Evolutionary conservation across 1,140 invertebrate species (phyloP), one percentile per base, ranked within the genome.

Genomic region (Pseudomyrmex cubaensis): DNA sequence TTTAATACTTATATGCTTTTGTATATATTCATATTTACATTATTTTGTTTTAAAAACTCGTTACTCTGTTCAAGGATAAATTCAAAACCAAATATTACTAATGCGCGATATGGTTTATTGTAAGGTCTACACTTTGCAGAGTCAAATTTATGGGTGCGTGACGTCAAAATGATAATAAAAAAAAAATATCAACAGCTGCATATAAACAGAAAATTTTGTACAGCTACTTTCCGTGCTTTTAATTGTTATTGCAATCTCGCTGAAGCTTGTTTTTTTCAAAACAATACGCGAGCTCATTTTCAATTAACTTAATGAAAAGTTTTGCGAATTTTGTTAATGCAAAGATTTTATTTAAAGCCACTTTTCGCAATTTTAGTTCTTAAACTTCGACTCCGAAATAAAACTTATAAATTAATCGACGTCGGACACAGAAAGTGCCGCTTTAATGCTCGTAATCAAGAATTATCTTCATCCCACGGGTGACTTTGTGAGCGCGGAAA

Each of bases 391-490:
- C 84, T 25, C 3, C 82, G 82, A 88, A 88, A 85, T 62, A 84
- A 87, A 66, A n/a, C 70, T 83, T 59, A 67, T 35, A 35, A 87
- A 76, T 88, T 85, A 88, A 88, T 88, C 77, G 76, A 64, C 76
- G 82, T 88, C 75, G 64, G 75, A 86, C 84, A 85, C 72, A 75
- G 63, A 80, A 74, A 74, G 56, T 70, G 54, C 17, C 63, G 59
- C 66, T 86, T 73, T 66, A 66, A 88, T 63, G 72, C 57, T 85
- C 62, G 62, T 83, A 57, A 80, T 48, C 50, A 64, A 52, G 54
- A 72, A 86, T 84, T 78, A 87, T 87, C 85, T 87, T 77, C 74
- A 83, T 77, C 73, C 83, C 57, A 57, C 50, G 86, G 62, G 78
- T 83, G 83, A 87, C 52, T 83, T 87, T 85, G 59, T 57, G 64